These are phyloP conservation scores for Cepphus grylle DNA, from an alignment of 2,113 vertebrate genomes.

Conservation along the genomic window DNA sequence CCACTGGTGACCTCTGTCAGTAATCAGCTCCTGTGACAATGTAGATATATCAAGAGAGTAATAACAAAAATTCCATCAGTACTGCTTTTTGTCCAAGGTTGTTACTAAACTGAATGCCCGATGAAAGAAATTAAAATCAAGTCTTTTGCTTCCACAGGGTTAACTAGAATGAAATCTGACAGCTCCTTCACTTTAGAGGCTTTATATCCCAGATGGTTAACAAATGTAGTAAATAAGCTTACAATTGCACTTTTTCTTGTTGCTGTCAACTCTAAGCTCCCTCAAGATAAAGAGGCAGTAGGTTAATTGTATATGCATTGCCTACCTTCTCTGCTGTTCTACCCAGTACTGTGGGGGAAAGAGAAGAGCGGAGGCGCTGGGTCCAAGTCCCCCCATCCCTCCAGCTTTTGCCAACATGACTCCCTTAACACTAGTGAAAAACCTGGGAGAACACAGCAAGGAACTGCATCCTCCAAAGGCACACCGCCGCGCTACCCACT, in stretches of 20 bases:
- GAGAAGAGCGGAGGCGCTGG: not conserved
- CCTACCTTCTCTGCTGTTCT: not conserved
- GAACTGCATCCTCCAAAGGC: not conserved
- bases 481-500: not conserved
- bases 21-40: not conserved
- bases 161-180: constrained; percentile 34
- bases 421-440: not conserved
- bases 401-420: not conserved
- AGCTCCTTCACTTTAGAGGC: not conserved
- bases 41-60: not conserved
- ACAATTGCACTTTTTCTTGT: constrained; percentile 35
- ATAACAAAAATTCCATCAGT: not conserved
- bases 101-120: not conserved
- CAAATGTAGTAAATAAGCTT: constrained; percentile 56
- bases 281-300: not conserved
- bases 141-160: not conserved
- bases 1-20: not conserved
- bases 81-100: not conserved
- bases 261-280: constrained; percentile 16
- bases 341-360: not conserved
- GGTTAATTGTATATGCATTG: not conserved
- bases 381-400: not conserved
- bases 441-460: not conserved
- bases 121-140: constrained; percentile 14
- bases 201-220: constrained; percentile 45